Evolutionary conservation across 2,113 vertebrate genomes (phyloP).

Genomic region (Hemichromis elongatus): DNA sequence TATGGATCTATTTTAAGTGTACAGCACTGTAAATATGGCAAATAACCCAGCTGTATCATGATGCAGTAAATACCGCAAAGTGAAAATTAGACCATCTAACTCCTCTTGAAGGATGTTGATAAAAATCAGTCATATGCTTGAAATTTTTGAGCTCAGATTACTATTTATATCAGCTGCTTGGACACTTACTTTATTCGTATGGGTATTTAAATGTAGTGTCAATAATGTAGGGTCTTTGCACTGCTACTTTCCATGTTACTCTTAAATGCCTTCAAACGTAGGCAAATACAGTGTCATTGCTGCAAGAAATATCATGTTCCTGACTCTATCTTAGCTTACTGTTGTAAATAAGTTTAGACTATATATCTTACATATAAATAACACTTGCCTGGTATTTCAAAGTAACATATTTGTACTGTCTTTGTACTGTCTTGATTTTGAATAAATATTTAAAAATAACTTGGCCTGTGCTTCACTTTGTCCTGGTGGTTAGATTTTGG

Average conservation of each 20-base stretch:
- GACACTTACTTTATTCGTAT: not conserved
- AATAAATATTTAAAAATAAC: slow-evolving; percentile 69
- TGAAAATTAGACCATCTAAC: not conserved
- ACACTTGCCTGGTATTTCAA: slow-evolving; percentile 50
- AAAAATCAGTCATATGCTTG: not conserved
- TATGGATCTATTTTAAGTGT: slow-evolving; percentile 30
- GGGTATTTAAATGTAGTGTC: slow-evolving; percentile 2
- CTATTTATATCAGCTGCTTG: slow-evolving; percentile 3
- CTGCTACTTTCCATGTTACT: slow-evolving; percentile 6
- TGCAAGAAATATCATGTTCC: slow-evolving; percentile 14
- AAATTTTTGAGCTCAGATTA: not conserved
- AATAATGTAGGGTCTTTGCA: not conserved
- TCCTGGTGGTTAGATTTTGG: not conserved
- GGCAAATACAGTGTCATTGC: slow-evolving; percentile 19
- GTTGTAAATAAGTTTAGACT: slow-evolving; percentile 11
- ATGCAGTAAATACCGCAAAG: not conserved
- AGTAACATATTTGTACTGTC: slow-evolving; percentile 64
- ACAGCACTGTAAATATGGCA: not conserved
- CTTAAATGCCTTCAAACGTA: slow-evolving; percentile 50
- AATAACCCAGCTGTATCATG: not conserved
- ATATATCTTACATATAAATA: slow-evolving; percentile 21
- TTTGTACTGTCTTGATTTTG: slow-evolving; percentile 71
- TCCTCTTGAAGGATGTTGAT: not conserved
- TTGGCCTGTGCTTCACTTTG: not conserved
- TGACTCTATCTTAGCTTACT: slow-evolving; percentile 23